These are phyloP conservation scores for Montipora cactus DNA, from an alignment of 64 coral and sea anemone species.

Conservation along the genomic window DNA sequence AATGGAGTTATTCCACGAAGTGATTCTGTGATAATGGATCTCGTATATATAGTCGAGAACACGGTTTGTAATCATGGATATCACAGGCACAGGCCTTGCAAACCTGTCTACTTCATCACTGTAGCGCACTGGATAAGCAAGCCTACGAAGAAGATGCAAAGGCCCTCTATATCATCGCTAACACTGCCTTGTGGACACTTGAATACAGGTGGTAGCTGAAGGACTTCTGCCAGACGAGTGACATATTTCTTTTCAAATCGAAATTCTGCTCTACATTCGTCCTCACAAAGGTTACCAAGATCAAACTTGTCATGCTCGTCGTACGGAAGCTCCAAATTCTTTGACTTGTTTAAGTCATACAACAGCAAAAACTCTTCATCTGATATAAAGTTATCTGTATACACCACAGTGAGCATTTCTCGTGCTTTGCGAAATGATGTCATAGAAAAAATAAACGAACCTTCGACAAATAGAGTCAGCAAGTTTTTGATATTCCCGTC, in stretches of 20 bases:
- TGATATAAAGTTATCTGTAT: neutral
- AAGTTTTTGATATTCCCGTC: neutral
- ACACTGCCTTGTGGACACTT: constrained; percentile 11
- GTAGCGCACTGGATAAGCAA: constrained; percentile 28
- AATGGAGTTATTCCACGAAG: neutral
- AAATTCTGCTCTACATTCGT: neutral
- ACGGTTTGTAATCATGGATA: neutral
- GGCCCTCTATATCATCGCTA: neutral
- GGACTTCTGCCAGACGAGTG: constrained; percentile 15
- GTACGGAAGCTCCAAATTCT: neutral
- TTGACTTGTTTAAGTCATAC: neutral
- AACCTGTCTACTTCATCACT: constrained; percentile 2
- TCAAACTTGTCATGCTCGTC: neutral
- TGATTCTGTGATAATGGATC: neutral
- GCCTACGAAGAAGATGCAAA: constrained; percentile 26
- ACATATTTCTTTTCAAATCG: neutral
- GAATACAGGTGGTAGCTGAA: constrained; percentile 1
- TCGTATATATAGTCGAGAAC: constrained; percentile 6
- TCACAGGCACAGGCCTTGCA: neutral
- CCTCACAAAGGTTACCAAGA: neutral
- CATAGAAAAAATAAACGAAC: neutral
- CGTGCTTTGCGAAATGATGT: neutral
- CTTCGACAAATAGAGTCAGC: neutral
- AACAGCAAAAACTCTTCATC: neutral
- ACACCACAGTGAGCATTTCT: neutral